phyloP scores from a whole-genome alignment of 2,888 invertebrate genomes.

The Platerodrilus igneus region DNA sequence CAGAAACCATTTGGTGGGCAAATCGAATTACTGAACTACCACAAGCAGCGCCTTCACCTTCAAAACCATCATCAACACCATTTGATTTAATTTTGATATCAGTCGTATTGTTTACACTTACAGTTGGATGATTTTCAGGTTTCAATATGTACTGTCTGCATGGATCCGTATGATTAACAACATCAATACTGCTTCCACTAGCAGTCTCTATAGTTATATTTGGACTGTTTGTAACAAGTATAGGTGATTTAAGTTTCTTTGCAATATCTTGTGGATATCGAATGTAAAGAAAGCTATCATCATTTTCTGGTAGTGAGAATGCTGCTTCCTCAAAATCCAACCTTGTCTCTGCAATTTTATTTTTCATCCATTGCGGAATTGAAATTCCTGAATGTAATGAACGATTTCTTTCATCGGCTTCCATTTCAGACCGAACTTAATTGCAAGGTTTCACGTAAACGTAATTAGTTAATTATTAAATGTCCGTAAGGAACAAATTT shows the following conservation, averaged over 20 bases:
- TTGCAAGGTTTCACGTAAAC: no score
- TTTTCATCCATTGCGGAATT: conserved; percentile 72
- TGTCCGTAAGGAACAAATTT: no score
- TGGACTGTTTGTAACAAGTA: conserved; percentile 11
- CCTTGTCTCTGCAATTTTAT: conserved; percentile 55
- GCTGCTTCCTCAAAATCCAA: conserved; percentile 56
- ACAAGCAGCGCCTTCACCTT: conserved; percentile 64
- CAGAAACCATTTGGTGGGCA: conserved; percentile 57
- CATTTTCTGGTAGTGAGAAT: conserved; percentile 69
- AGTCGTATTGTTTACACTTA: conserved; percentile 1
- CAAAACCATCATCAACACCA: conserved; percentile 68
- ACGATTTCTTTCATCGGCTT: conserved; percentile 51
- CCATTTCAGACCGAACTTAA: no score
- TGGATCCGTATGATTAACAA: conserved; percentile 64
- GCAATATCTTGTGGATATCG: conserved; percentile 45
- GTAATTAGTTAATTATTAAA: no score
- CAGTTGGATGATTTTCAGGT: conserved; percentile 23
- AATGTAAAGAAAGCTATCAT: conserved; percentile 67
- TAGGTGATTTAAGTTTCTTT: conserved; percentile 10
- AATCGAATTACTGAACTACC: conserved; percentile 60
- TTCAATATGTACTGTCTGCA: conserved; percentile 58
- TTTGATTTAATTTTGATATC: conserved; percentile 52
- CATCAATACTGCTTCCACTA: conserved; percentile 46
- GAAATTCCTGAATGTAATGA: conserved; percentile 60
- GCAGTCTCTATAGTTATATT: no score